Base-by-base conservation (phyloP, 1,140 invertebrate genomes). In the Heliconius hewitsoni region DNA sequence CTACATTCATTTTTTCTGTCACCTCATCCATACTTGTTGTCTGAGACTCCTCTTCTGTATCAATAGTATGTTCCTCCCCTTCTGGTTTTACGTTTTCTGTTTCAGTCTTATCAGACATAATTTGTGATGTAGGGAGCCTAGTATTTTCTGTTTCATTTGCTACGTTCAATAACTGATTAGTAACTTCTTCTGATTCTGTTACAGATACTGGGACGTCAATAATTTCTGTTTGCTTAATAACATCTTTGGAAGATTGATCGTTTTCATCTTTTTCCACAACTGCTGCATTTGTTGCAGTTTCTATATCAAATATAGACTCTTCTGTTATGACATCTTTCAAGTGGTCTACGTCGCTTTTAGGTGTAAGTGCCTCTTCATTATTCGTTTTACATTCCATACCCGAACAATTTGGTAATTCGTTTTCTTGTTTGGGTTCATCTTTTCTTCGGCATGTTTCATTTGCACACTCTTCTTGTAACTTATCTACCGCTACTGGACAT, bases 371-470 rank as follows among this genome's bases (percentile, higher is more conserved):
- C 27, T 30, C 23, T 23, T 66, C 60, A 66, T 30, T 66, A 30
- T 13, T 27, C 11, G 60, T 66, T 13, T 66, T 27, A 66, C 60
- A 66, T 30, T 66, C 60, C 1, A 13, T 30, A 66, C 84, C 85
- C 72, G 76, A 80, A 82, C 90, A 90, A 82, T 84, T 79, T 37
- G 74, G 74, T 74, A 57, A 8, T 50, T 83, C 82, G 73, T 73
- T 74, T 70, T 87, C 80, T 73, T 72, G 78, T 74, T 88, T 83
- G 55, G 85, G 11, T 77, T 76, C 46, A 81, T 91, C 90, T 78
- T 88, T 88, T 73, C 82, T 84, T 82, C 82, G 84, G 81, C 93
- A 94, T n/a, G 76, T 83, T 82, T 89, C 88, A 50, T 85, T 90
- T 34, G 27, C 78, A 81, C 93, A 94, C 79, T 88, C 82, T 60